Evolutionary conservation across 2,113 vertebrate genomes (phyloP).

Genomic region (Sorex araneus): DNA sequence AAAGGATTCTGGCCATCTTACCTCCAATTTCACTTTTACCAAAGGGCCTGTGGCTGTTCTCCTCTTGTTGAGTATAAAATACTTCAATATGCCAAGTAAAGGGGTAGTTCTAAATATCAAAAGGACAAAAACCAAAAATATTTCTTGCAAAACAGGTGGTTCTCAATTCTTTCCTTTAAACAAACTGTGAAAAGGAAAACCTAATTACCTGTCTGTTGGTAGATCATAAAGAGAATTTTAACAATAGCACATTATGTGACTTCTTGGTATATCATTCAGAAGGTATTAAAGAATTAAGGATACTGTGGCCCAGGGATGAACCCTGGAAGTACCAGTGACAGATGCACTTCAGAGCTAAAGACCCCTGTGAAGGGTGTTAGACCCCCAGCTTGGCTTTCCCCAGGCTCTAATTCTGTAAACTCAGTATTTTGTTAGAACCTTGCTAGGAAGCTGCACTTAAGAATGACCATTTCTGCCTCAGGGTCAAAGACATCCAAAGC

Average conservation of each 20-base stretch:
- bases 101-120: neutral
- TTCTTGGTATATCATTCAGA: slow-evolving; percentile 28
- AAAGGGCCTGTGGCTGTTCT: neutral
- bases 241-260: neutral
- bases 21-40: neutral
- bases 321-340: no score
- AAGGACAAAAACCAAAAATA: slow-evolving; percentile 15
- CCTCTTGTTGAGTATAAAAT: neutral
- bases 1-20: neutral
- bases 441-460: no score
- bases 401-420: no score
- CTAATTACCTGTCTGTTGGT: neutral
- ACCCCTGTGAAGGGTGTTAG: no score
- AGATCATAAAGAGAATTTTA: slow-evolving; percentile 41
- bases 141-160: neutral
- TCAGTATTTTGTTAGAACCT: no score
- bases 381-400: no score
- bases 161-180: neutral
- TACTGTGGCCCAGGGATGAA: no score
- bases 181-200: slow-evolving; percentile 15
- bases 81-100: neutral
- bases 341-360: no score
- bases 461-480: no score
- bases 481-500: no score
- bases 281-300: neutral